Percentiles rank a stretch among this genome's conserved stretches.
Evolutionary conservation across 2,888 invertebrate genomes (phyloP).

Genomic region (Escarpia spicata): DNA sequence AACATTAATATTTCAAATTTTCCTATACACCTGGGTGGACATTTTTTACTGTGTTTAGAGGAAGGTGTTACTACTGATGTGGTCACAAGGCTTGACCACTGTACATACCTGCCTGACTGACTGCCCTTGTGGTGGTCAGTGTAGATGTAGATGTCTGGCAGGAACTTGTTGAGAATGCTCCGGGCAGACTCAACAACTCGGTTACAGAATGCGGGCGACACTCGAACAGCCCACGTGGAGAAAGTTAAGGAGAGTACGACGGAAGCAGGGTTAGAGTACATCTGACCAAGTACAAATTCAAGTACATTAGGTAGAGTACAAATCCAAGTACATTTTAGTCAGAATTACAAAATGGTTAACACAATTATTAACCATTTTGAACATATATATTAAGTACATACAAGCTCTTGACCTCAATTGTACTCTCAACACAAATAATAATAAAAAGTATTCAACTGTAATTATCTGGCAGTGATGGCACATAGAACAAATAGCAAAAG

Average conservation of each 20-base stretch:
- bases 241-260: constrained; percentile 33
- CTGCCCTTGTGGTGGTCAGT: constrained; percentile 91
- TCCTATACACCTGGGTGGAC: not conserved
- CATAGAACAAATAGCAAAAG: too few species aligned
- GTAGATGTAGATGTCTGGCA: constrained; percentile 95
- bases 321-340: too few species aligned
- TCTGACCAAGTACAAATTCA: too few species aligned
- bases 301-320: too few species aligned
- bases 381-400: too few species aligned
- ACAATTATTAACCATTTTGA: too few species aligned
- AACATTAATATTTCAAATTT: not conserved
- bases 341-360: too few species aligned
- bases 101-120: constrained; percentile 77
- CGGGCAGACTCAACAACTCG: constrained; percentile 93
- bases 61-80: not conserved
- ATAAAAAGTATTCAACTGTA: too few species aligned
- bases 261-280: not conserved
- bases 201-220: constrained; percentile 93
- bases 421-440: too few species aligned
- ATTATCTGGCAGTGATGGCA: too few species aligned
- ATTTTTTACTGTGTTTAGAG: not conserved
- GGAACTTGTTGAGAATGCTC: constrained; percentile 85
- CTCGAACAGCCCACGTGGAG: constrained; percentile 76
- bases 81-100: not conserved
- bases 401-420: too few species aligned